Percentiles rank a stretch among this genome's conserved stretches.
phyloP scores from a whole-genome alignment of 1,140 invertebrate species.

The Platyscapa corneri region DNA sequence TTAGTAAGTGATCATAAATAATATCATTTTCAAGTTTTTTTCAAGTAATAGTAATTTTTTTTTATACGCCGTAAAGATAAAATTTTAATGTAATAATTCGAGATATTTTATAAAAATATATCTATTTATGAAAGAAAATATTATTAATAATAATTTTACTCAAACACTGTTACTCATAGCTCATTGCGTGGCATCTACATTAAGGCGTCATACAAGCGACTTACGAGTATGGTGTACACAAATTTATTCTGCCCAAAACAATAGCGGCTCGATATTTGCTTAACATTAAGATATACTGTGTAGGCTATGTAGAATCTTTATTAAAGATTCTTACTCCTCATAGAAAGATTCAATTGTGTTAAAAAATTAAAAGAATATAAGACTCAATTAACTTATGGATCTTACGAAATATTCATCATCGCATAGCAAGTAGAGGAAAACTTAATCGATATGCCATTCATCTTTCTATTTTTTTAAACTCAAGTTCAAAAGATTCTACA shows the following conservation, averaged over 20 bases:
- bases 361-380: constrained; percentile 56
- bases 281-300: neutral
- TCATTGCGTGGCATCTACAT: no score
- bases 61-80: no score
- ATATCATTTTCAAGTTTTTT: no score
- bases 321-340: constrained; percentile 23
- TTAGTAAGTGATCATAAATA: no score
- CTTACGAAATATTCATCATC: neutral
- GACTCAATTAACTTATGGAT: constrained; percentile 21
- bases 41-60: no score
- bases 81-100: no score
- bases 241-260: neutral
- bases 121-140: no score
- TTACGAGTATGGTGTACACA: constrained; percentile 47
- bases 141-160: neutral
- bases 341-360: constrained; percentile 24
- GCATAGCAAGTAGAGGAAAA: constrained; percentile 34
- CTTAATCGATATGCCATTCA: constrained; percentile 53
- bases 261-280: neutral
- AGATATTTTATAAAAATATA: no score
- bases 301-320: constrained; percentile 50
- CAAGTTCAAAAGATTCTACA: no score
- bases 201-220: neutral
- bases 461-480: constrained; percentile 17
- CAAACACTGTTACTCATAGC: neutral